Evolutionary conservation across 2,888 invertebrate genomes (phyloP).

Genomic region (Drosophila flavopinicola): DNA sequence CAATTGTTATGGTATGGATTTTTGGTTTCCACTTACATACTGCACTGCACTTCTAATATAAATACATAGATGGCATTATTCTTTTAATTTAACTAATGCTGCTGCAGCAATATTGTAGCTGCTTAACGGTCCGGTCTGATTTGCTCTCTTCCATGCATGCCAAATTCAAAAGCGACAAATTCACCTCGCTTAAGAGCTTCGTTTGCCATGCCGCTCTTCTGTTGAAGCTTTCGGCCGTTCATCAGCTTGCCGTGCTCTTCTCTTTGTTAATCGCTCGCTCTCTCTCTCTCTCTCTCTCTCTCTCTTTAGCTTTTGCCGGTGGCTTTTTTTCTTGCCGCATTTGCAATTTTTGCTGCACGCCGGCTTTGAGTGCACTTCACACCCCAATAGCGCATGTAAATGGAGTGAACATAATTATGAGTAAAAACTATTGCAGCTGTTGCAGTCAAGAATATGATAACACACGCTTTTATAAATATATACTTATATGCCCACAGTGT

Average conservation of each 20-base stretch:
- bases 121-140: conserved; percentile 1
- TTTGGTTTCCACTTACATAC: neutral
- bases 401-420: conserved; percentile 27
- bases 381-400: conserved; percentile 36
- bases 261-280: neutral
- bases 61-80: neutral
- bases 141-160: neutral
- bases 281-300: neutral
- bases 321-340: conserved; percentile 37
- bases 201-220: conserved; percentile 19
- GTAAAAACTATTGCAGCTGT: conserved; percentile 30
- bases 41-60: neutral
- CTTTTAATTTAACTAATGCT: neutral
- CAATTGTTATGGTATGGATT: neutral
- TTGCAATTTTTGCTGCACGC: conserved; percentile 31
- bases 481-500: neutral
- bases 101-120: neutral
- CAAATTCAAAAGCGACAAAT: conserved; percentile 18
- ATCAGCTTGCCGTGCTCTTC: neutral
- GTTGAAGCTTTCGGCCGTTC: conserved; percentile 19
- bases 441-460: conserved; percentile 5
- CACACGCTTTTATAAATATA: no score
- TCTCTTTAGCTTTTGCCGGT: conserved; percentile 29
- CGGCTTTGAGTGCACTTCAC: conserved; percentile 39
- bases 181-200: conserved; percentile 41